Base-by-base conservation (phyloP, 2,888 invertebrate genomes). In the Epirrhoe alternata region DNA sequence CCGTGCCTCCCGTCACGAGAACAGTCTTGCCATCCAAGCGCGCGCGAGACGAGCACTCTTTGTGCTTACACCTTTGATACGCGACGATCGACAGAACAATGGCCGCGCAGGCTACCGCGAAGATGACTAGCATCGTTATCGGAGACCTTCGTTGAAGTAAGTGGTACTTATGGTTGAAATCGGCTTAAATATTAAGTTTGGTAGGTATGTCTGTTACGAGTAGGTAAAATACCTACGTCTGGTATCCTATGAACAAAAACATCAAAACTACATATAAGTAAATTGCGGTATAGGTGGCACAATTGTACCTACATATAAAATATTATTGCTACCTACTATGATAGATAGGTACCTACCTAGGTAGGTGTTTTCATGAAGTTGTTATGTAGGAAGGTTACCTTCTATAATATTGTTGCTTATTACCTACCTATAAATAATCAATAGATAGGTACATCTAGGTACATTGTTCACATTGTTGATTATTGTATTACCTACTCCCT, bases 1-100 rank as follows among this genome's bases (percentile, higher is more conserved):
- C 69, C 0, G 89, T 89, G 0, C 89, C 90, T 2, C 89, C 90
- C 0, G 89, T 90, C 5, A 90, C 82, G 5, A 87, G 53, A 0
- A 75, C 82, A 0, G 82, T 83, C 69, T 78, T 83, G 0, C 84
- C 85, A 53, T 80, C 71, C 5, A 87, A 68, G 3, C 72, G 38
- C 12, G 38, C 38, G 38, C 12, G 38, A 12, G 38, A 42, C 38
- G 38, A 12, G 10, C 38, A 42, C 12, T 42, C 12, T 5, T 12
- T 42, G 12, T 42, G 38, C 5, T 42, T 42, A 42, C 38, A 12
- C 12, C 38, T 42, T 12, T 42, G 38, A 42, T 42, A 42, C 38
- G 38, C 38, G 38, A 42, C 10, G 12, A 12, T 12, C 0, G 38
- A 8, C 8, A 35, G 8, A 7, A 35, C 35, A 5, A 42, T 42